These are phyloP conservation scores for Pyrgilauda ruficollis DNA, from an alignment of 2,113 vertebrate species.

Conservation along the genomic window DNA sequence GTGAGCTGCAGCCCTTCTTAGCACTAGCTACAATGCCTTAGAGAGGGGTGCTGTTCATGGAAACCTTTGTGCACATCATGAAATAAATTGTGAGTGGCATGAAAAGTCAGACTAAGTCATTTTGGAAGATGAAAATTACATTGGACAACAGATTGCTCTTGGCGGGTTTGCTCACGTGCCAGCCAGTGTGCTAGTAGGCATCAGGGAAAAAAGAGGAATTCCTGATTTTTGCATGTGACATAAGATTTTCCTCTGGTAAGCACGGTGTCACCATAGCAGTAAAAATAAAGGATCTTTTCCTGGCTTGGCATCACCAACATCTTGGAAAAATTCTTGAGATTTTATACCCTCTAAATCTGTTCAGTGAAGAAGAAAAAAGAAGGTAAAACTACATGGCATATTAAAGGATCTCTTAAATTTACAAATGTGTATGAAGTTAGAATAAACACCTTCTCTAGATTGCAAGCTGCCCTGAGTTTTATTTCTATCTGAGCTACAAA, in stretches of 20 bases:
- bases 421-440: not conserved
- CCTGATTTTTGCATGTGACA: not conserved
- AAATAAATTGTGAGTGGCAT: constrained; percentile 25
- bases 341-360: not conserved
- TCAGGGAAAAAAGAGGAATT: not conserved
- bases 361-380: not conserved
- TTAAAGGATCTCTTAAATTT: not conserved
- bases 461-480: not conserved
- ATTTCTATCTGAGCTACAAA: not conserved
- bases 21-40: not conserved
- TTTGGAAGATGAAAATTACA: constrained; percentile 12
- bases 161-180: not conserved
- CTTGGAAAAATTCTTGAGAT: not conserved
- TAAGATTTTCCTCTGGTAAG: not conserved
- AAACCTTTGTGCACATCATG: not conserved
- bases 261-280: not conserved
- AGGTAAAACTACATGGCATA: not conserved
- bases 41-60: not conserved
- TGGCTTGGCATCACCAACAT: not conserved
- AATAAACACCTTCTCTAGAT: not conserved
- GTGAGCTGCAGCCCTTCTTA: not conserved
- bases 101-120: constrained; percentile 31
- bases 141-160: constrained; percentile 6
- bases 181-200: not conserved
- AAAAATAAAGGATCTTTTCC: not conserved